Base-by-base conservation (phyloP, 2,113 vertebrate genomes). In the Laterallus jamaicensis region DNA sequence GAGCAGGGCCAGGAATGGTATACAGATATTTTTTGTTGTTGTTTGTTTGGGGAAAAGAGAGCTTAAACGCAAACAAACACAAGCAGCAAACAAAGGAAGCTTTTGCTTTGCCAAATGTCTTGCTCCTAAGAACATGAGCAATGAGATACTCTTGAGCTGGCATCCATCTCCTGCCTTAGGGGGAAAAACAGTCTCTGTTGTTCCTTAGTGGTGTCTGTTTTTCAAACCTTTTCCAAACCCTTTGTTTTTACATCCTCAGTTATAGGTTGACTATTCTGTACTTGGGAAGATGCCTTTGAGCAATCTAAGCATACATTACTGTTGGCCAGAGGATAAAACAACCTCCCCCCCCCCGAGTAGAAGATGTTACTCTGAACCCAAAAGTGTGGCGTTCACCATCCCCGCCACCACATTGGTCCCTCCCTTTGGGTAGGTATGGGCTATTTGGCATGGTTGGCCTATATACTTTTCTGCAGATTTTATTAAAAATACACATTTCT, bases 221-320 rank as follows among this genome's bases (percentile, higher is more conserved):
- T 80, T 55, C 26, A 37, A 82, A 59, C 66, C 29, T 35, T 92
- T 66, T 80, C 50, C 26, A 37, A 82, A 59, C 62, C 29, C 42
- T 66, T 79, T 94, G 49, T 26, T 66, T 92, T 74, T 62, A 54
- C 52, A 69, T 11, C 28, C 55, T 74, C 17, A 47, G 15, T 85
- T 90, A 24, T n/a, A 83, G 20, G 29, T 28, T 83, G 80, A 77
- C 82, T 71, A 67, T 67, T 85, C 58, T 80, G 26, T 75, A 8
- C 71, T 90, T 83, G 32, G 55, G 79, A 77, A 85, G 52, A 52
- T 80, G 82, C 59, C 67, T 85, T 74, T 93, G 64, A 75, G 40
- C 50, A 76, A 9, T 66, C 10, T 37, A 76, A 87, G 42, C 28
- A 24, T n/a, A 21, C 12, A 11, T n/a, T 37, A 74, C 52, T 25